phyloP scores from a whole-genome alignment of 2,888 invertebrate species.

The Tuberolachnus salignus region DNA sequence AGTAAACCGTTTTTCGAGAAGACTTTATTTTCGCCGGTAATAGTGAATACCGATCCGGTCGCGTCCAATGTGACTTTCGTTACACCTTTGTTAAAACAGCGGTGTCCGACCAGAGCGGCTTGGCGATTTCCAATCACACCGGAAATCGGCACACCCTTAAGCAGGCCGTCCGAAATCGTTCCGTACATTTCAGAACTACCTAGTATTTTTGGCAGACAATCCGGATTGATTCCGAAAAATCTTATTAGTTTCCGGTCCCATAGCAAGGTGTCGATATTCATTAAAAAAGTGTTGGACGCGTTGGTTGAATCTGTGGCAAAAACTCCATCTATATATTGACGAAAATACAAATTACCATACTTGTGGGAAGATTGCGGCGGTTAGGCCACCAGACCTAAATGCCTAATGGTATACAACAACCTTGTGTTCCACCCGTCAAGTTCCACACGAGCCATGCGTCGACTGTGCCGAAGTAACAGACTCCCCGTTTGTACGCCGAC shows the following conservation, averaged over 20 bases:
- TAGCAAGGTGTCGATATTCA: slow-evolving; percentile 86
- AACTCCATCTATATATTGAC: slow-evolving; percentile 62
- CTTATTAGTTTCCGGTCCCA: slow-evolving; percentile 85
- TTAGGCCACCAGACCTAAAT: too few relatives aligned
- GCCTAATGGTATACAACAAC: neutral
- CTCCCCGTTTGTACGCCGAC: neutral
- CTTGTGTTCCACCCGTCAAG: slow-evolving; percentile 71
- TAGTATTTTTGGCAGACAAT: slow-evolving; percentile 83
- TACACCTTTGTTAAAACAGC: slow-evolving; percentile 85
- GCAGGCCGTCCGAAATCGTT: slow-evolving; percentile 69
- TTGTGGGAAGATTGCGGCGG: neutral
- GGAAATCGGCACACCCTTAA: slow-evolving; percentile 80
- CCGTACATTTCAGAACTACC: slow-evolving; percentile 94
- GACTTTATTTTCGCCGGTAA: slow-evolving; percentile 72
- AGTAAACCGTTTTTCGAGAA: slow-evolving; percentile 73
- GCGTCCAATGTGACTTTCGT: slow-evolving; percentile 97
- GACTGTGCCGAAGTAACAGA: slow-evolving; percentile 85
- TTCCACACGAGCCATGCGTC: slow-evolving; percentile 99
- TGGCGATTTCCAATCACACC: slow-evolving; percentile 95
- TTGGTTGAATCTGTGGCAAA: slow-evolving; percentile 97
- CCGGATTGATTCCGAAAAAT: slow-evolving; percentile 84
- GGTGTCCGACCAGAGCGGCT: slow-evolving; percentile 92
- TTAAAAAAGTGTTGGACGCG: slow-evolving; percentile 95
- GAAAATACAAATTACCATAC: neutral
- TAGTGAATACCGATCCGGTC: slow-evolving; percentile 92